Conservation (phyloP, 2,113 vertebrate genomes). For the Casuarius casuarius region DNA sequence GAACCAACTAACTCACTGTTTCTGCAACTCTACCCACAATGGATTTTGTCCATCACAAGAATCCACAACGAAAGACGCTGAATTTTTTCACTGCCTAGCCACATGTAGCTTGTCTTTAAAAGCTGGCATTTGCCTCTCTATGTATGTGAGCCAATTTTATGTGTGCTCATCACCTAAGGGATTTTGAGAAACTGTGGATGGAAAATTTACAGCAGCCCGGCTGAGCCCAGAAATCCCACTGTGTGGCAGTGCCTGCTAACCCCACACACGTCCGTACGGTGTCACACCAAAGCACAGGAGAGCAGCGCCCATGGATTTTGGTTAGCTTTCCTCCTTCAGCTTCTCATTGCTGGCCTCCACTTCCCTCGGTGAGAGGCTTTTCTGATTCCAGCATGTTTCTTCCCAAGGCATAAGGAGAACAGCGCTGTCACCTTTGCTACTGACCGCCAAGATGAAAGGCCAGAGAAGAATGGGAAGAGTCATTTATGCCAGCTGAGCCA, state of each 20-base stretch:
- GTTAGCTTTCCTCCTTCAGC: background rate
- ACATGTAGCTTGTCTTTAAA: background rate
- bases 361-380: background rate
- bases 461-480: background rate
- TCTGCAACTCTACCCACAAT: background rate
- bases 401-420: background rate
- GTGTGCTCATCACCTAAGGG: background rate
- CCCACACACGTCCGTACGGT: fast-evolving
- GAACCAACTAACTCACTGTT: background rate
- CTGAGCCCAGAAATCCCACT: background rate
- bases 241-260: fast-evolving
- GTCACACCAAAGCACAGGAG: background rate
- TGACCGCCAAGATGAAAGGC: background rate
- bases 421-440: background rate
- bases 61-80: background rate
- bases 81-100: background rate
- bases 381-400: background rate
- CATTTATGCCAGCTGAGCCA: background rate
- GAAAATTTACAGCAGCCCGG: background rate
- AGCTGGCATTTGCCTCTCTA: background rate
- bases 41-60: background rate
- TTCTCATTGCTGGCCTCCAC: background rate
- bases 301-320: background rate
- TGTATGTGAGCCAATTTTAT: background rate
- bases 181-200: background rate